Evolutionary conservation across 1,140 invertebrate species (phyloP).

Genomic region (Colletes latitarsis): DNA sequence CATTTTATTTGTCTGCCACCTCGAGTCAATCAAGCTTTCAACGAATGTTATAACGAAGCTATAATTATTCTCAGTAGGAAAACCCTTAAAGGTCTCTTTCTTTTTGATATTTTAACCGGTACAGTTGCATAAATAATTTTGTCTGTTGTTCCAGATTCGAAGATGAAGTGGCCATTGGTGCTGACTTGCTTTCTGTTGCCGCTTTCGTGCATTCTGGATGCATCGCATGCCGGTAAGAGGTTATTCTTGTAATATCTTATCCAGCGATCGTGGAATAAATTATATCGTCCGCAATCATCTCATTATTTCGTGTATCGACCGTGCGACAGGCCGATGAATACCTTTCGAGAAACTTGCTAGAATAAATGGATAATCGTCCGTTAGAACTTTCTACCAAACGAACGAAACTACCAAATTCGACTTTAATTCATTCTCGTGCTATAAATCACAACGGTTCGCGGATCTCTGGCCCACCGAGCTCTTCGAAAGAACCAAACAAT

Average conservation of each 20-base stretch:
- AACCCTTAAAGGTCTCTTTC: too few species aligned
- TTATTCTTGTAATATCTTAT: slow-evolving; percentile 20
- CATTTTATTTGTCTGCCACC: slow-evolving; percentile 27
- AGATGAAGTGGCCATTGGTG: slow-evolving; percentile 76
- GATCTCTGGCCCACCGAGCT: too few species aligned
- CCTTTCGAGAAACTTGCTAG: background rate
- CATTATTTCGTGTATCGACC: slow-evolving; percentile 30
- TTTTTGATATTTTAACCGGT: too few species aligned
- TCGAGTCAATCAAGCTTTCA: slow-evolving; percentile 21
- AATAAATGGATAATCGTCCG: background rate
- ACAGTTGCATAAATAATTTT: too few species aligned
- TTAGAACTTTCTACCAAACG: background rate
- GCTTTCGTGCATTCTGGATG: slow-evolving; percentile 71
- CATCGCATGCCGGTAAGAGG: slow-evolving; percentile 71
- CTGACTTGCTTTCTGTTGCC: slow-evolving; percentile 72
- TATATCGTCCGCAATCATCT: slow-evolving; percentile 32
- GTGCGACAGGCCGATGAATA: slow-evolving; percentile 14
- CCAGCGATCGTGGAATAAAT: slow-evolving; percentile 35
- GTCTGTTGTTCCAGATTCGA: slow-evolving; percentile 71
- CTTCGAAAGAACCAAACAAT: background rate
- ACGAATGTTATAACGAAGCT: too few species aligned
- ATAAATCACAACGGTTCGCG: slow-evolving; percentile 20
- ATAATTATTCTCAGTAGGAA: too few species aligned
- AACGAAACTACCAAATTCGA: background rate
- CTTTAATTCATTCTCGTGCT: background rate